Percentiles rank a stretch among this genome's conserved stretches.
phyloP scores from a whole-genome alignment of 2,888 invertebrate genomes.

The Slavum lentiscoides region DNA sequence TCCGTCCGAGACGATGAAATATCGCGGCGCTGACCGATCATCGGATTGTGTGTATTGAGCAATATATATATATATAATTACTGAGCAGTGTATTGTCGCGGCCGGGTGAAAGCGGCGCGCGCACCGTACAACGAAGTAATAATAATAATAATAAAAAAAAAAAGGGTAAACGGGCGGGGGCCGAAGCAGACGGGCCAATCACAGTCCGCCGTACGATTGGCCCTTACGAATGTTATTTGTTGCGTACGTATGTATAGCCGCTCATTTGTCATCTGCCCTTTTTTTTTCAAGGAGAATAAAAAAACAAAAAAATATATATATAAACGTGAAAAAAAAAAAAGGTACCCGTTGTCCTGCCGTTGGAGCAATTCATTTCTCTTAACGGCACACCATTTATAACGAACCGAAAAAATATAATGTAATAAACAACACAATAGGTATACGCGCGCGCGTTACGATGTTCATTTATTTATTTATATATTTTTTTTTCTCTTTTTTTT shows the following conservation, averaged over 20 bases:
- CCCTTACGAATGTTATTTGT: conserved; percentile 45
- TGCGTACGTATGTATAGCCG: conserved; percentile 28
- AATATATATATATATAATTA: no score
- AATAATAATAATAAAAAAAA: no score
- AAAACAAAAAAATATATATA: background rate
- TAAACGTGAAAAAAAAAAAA: conserved; percentile 26
- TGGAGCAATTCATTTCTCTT: conserved; percentile 50
- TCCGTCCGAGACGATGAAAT: no score
- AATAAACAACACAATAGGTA: conserved; percentile 52
- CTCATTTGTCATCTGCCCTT: conserved; percentile 53
- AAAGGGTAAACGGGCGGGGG: conserved; percentile 22
- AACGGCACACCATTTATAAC: conserved; percentile 53
- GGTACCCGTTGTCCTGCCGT: conserved; percentile 41
- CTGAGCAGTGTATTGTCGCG: no score
- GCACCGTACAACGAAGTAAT: no score
- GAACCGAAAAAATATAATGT: conserved; percentile 48
- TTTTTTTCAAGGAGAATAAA: conserved; percentile 29
- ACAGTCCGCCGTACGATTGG: conserved; percentile 37
- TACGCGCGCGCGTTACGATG: conserved; percentile 46
- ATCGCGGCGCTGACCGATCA: no score
- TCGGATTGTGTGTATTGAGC: no score
- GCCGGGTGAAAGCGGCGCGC: no score
- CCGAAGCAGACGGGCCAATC: conserved; percentile 28
- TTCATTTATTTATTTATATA: conserved; percentile 23
- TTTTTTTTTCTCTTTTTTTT: background rate